phyloP scores from a whole-genome alignment of 2,888 invertebrate genomes.

The Tenthredo notha region DNA sequence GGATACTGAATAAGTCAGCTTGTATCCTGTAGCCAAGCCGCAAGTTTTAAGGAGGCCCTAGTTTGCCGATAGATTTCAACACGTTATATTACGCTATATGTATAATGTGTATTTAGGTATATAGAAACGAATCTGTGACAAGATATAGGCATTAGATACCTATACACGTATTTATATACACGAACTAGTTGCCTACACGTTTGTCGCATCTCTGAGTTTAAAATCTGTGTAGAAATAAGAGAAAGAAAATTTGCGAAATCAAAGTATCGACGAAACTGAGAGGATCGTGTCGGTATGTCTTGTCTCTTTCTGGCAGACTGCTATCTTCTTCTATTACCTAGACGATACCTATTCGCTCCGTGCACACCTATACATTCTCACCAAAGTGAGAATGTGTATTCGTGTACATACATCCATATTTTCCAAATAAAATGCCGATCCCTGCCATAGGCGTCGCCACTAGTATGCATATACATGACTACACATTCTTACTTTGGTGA shows the following conservation, averaged over 20 bases:
- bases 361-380: no score
- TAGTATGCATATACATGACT: no score
- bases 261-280: background rate
- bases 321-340: background rate
- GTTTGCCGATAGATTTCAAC: constrained; percentile 34
- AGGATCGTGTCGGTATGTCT: background rate
- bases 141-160: constrained; percentile 10
- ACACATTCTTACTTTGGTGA: no score
- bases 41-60: constrained; percentile 39
- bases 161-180: background rate
- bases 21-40: constrained; percentile 47
- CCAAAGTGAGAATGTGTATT: no score
- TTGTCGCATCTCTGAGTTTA: background rate
- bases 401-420: no score
- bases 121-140: background rate
- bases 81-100: background rate
- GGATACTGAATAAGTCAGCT: constrained; percentile 29
- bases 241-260: background rate
- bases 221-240: background rate
- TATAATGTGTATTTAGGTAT: background rate
- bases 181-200: background rate
- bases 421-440: no score
- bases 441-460: no score
- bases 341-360: no score
- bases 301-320: background rate